phyloP scores from a whole-genome alignment of 2,888 invertebrate species.

The Lymantria dispar region DNA sequence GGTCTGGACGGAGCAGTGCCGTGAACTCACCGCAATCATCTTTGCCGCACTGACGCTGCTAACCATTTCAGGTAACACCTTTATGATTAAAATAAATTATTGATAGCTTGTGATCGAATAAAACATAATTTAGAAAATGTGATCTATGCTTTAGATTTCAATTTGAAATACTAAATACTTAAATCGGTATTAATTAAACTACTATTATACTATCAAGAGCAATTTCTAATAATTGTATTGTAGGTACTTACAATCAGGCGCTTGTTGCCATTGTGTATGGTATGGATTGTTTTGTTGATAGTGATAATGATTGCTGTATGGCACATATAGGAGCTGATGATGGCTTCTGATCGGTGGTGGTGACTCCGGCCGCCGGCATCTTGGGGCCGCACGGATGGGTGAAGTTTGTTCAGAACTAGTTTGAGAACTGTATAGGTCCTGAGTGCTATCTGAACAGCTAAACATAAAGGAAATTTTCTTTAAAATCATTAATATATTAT shows the following conservation, averaged over 20 bases:
- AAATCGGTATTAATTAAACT: too few relatives aligned
- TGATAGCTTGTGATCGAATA: too few relatives aligned
- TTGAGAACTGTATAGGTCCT: conserved; percentile 74
- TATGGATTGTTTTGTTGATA: conserved; percentile 62
- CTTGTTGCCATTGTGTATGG: conserved; percentile 53
- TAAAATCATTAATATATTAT: too few relatives aligned
- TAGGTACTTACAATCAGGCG: conserved; percentile 59
- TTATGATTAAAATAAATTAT: too few relatives aligned
- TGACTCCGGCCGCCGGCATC: conserved; percentile 84
- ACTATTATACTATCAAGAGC: too few relatives aligned
- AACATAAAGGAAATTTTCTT: background rate
- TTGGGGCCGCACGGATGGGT: conserved; percentile 58
- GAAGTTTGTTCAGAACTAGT: conserved; percentile 76
- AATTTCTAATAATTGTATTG: background rate
- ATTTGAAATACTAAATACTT: too few relatives aligned
- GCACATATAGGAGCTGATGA: conserved; percentile 87
- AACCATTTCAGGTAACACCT: too few relatives aligned
- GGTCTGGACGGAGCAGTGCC: too few relatives aligned
- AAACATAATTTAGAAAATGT: too few relatives aligned
- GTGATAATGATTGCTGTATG: conserved; percentile 81
- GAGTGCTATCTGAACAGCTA: conserved; percentile 74
- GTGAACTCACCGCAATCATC: too few relatives aligned
- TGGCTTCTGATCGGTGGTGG: conserved; percentile 87
- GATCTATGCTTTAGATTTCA: too few relatives aligned
- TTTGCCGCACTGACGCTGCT: too few relatives aligned